Base-by-base conservation (phyloP, 2,888 invertebrate genomes). In the Hololepta plana region DNA sequence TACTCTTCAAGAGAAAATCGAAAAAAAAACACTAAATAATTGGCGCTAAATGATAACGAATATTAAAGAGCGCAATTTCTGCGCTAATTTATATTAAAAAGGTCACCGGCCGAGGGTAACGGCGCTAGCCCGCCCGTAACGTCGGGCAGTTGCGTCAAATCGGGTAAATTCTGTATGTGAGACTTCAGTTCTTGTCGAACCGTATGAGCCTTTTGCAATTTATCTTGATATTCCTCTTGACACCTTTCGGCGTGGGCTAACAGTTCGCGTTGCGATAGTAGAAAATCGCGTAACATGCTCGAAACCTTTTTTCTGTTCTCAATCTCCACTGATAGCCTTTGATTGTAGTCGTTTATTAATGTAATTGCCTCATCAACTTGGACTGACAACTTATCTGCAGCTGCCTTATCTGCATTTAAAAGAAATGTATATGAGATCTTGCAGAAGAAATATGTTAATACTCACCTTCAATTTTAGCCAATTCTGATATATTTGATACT, bases 91-190 rank as follows among this genome's bases (percentile, higher is more conserved):
- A 81, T 52, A 55, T 71, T 84, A 56, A 95, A 95, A 20, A 95
- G 67, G 57, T 95, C 91, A 2, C 91, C 91, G 17, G 91, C 91
- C 3, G 91, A 90, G 17, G 93, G 93, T 35, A 95, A 58, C 1
- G 95, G 93, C 15, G 88, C 85, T 19, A 93, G 57, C 5, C 88
- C 88, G 11, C 87, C 88, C 1, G 87, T 88, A 2, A 91, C 85
- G 45, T 88, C 85, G 0, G 93, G 93, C 28, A 93, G 56, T 35
- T 85, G 74, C 0, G 84, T 87, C 35, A 95, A 66, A 51, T 95
- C 93, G 0, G 93, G 95, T 37, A 95, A 61, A 53, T 84, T 91
- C 36, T 85, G 80, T 44, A 95, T 73, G 57, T 95, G 93, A 8
- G 85, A 82, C 49, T 80, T 81, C 13, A 95, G 72, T 56, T 93